Evolutionary conservation across 2,888 invertebrate genomes (phyloP), one percentile per base, ranked within the genome.

Genomic region (Pogonocherus hispidulus): DNA sequence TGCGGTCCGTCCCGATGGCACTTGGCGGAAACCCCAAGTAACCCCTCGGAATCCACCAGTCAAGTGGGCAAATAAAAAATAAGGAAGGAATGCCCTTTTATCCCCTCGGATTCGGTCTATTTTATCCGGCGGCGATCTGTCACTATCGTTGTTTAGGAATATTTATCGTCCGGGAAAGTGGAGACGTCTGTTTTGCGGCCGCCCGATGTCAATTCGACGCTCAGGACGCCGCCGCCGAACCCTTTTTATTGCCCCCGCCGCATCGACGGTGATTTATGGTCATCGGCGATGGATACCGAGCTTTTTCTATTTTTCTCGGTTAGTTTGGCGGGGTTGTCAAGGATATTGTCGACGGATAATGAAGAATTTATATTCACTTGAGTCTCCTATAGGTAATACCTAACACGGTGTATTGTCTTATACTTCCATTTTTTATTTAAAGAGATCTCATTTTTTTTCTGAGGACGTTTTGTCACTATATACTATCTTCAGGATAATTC

Each of bases 31-130:
- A 71, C 71, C 78, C 75, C 78, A 73, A 79, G 76, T 74, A 76
- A 77, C 78, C 79, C 78, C 75, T 78, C 78, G 78, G 77, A 81
- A 80, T 80, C 81, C 76, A 78, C 70, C 78, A 78, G 80, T 79
- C 81, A 82, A 82, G 81, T 81, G 80, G 79, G 79, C 81, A 79
- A 81, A 80, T 81, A 79, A 79, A 80, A 81, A 79, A 79, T 78
- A 78, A 78, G 76, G 78, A 79, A 77, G 76, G 70, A 72, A 72
- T 78, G 77, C 79, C 79, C 80, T 81, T 80, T 81, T 79, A 80
- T 80, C 78, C 79, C 79, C 76, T 79, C 64, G 75, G 78, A 81
- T 76, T 78, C 80, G 74, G 79, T 81, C 79, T 78, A 78, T 81
- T 82, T 82, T 81, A 81, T 82, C 76, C 78, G 78, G 76, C 27